Base-by-base conservation (phyloP, 1,140 invertebrate genomes). In the Goniozus legneri region DNA sequence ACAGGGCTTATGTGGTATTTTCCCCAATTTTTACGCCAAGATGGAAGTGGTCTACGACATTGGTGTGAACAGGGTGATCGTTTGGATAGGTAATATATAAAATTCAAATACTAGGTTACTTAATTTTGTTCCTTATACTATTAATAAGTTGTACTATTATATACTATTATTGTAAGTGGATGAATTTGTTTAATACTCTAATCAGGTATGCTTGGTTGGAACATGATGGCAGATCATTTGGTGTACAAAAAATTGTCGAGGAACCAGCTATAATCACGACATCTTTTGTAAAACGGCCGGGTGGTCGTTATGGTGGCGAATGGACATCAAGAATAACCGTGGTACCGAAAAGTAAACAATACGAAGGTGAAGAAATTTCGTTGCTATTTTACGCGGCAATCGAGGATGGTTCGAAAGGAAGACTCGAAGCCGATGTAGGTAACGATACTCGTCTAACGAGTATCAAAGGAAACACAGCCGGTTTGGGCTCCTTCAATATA, bases 1-100 rank as follows among this genome's bases (percentile, higher is more conserved):
- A 87, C 92, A 65, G 96, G 95, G 24, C 73, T 99, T 1, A 97
- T 99, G 94, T 99, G 97, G 97, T 95, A 93, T 63, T 83, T 92
- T 54, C 84, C 91, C 1, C 83, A 82, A 41, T 75, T 79, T 54
- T 69, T 85, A 46, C 77, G 72, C 14, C 79, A 77, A 46, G 83
- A 78, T 46, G 86, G 85, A 38, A 84, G 84, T 54, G 86, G 85
- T 10, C 76, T 69, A 60, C 86, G 94, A 36, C 95, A 98, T 70
- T 95, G 89, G 90, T 98, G 95, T 75, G 87, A 95, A 50, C 91
- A 96, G 69, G 82, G 84, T 40, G 93, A 98, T 69, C 80, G 84
- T 56, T 74, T 98, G 15, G 76, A 86, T 12, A 82, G 77, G 38
- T 91, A 85, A 55, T 19, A 7, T n/a, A n/a, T 19, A n/a, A 44